Evolutionary conservation across 2,113 vertebrate genomes (phyloP), one percentile per base, ranked within the genome.

Genomic region (Pelobates fuscus): DNA sequence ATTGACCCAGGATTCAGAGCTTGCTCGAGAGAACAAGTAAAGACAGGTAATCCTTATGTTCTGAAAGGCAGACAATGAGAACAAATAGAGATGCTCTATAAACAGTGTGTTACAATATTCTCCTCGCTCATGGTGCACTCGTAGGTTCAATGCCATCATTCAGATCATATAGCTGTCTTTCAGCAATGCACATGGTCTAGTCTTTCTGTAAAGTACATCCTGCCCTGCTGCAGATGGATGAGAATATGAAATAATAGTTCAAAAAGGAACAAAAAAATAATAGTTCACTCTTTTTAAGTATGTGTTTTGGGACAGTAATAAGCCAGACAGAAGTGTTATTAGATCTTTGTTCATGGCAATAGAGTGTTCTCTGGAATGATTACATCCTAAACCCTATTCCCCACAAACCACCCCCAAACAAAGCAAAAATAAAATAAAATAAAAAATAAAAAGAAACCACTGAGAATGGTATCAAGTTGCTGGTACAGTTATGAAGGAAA

Each of bases 221-320:
- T 20, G 60, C 15, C 8, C 25, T 27, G 5, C 55, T 60, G 27
- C 43, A 59, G 69, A 17, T 60, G 57, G 59, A 37, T 37, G 30
- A 59, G 21, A 71, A 27, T 27, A 21, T 46, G 43, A 71, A 61
- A 71, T 46, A 61, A 71, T n/a, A 62, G 59, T 12, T 20, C 18
- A 20, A 12, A 32, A 5, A 10, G 59, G 21, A 23, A n/a, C 23
- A 21, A 29, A 44, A n/a, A 25, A 54, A 30, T 71, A 27, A 17
- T 71, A 71, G 60, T 71, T 46, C 18, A 17, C 12, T 69, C 20
- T 15, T 69, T 5, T 21, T 59, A 44, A 60, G 55, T 44, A 60
- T 60, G 41, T 25, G n/a, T 18, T n/a, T n/a, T 46, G 25, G 18
- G 25, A 44, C 44, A 37, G 5, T 37, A 5, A 10, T 10, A 37